Conservation (phyloP, 2,797 vertebrate genomes). For the Xerus rutilus region DNA sequence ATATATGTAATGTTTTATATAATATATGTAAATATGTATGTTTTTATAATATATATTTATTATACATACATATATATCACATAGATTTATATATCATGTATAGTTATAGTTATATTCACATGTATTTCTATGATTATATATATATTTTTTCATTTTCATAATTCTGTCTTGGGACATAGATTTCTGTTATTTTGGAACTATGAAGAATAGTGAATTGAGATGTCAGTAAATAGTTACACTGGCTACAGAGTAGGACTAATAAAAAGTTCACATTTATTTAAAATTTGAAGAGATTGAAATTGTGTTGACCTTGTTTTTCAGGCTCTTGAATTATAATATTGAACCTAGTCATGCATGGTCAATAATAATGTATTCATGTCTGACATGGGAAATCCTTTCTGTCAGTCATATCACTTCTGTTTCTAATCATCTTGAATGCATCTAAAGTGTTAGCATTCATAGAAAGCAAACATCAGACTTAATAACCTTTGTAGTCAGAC, state of each 20-base stretch:
- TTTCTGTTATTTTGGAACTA: neutral
- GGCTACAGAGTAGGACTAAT: neutral
- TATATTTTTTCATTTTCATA: neutral
- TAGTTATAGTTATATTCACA: no score
- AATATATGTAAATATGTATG: no score
- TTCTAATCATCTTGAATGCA: neutral
- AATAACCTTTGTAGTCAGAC: neutral
- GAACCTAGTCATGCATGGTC: neutral
- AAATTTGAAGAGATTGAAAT: constrained; percentile 15
- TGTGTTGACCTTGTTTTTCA: neutral
- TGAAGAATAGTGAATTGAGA: neutral
- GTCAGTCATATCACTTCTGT: neutral
- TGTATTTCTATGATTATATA: no score
- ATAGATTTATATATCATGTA: no score
- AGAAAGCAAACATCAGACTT: constrained; percentile 26
- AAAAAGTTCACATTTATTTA: constrained; percentile 39
- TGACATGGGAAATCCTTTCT: neutral
- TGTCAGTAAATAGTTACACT: neutral
- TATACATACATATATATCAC: no score
- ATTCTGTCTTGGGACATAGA: neutral
- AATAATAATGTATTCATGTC: neutral
- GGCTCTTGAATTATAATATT: constrained; percentile 20
- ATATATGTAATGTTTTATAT: no score
- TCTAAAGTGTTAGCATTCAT: neutral
- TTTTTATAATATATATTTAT: no score